Evolutionary conservation across 2,888 invertebrate genomes (phyloP).

Genomic region (Hyppa rectilinea): DNA sequence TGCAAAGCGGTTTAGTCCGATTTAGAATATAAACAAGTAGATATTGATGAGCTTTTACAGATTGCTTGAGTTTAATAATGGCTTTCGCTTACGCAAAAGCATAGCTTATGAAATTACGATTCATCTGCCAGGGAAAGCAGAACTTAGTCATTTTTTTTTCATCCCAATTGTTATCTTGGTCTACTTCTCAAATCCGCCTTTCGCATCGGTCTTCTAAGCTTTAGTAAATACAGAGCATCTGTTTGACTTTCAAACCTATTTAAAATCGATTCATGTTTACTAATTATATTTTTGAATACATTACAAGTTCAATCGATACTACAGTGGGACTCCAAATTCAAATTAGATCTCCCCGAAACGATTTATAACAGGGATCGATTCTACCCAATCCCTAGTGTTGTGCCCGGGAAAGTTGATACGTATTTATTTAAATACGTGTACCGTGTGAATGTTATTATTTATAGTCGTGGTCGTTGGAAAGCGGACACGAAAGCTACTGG

Average conservation of each 20-base stretch:
- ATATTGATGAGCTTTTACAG: constrained; percentile 32
- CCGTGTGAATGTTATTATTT: constrained; percentile 84
- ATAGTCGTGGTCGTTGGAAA: constrained; percentile 78
- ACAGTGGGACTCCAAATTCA: not conserved
- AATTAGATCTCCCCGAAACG: not conserved
- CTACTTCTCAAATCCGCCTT: constrained; percentile 14
- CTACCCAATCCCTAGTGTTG: constrained; percentile 34
- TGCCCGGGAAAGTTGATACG: constrained; percentile 78
- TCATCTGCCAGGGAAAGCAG: constrained; percentile 18
- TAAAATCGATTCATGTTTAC: not conserved
- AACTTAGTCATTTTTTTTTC: constrained; percentile 39
- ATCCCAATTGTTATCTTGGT: constrained; percentile 27
- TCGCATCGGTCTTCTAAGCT: not conserved
- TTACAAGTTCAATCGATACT: not conserved
- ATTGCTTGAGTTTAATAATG: constrained; percentile 44
- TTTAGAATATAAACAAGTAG: constrained; percentile 52
- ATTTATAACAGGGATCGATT: constrained; percentile 37
- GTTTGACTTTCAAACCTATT: not conserved
- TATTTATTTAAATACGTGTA: constrained; percentile 78
- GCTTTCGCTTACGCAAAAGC: constrained; percentile 42
- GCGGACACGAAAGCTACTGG: constrained; percentile 71
- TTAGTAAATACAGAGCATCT: not conserved
- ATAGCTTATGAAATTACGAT: constrained; percentile 20
- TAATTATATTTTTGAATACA: not conserved
- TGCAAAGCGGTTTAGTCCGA: constrained; percentile 34